Evolutionary conservation across 1,140 invertebrate species (phyloP), one percentile per base, ranked within the genome.

Genomic region (Bombus sylvicola): DNA sequence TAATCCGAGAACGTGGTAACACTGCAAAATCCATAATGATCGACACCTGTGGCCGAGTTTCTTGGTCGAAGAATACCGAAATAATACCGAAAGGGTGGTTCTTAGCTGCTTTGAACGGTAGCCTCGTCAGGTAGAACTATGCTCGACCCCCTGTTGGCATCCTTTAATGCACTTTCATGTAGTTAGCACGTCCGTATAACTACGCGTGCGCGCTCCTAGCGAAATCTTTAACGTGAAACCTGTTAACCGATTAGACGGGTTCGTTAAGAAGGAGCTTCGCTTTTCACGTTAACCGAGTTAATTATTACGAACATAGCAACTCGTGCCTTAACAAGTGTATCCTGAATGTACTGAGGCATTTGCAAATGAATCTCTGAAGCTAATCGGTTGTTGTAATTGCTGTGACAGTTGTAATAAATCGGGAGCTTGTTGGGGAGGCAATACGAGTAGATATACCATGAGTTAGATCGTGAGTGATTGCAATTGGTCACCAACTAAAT

Each of bases 31-130:
- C 87, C 85, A 39, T 25, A 83, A 85, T 43, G 81, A 83, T 87
- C 83, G 85, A 84, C 88, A 91, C 89, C 83, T 89, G 73, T 83
- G 71, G 77, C 81, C 82, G 82, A 57, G 59, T 86, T 89, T 88
- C 79, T 41, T 31, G 39, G 43, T 3, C 1, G 68, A 25, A 41
- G 13, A 62, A 59, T 37, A 39, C 78, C n/a, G 53, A 83, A 43
- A 69, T 85, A 88, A 89, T 89, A 39, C 86, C 31, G 57, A 72
- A 85, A 87, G 88, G 82, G 47, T 84, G 43, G 1, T 75, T 71
- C 73, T 89, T 72, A 88, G 43, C 57, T 39, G 41, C n/a, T 43
- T 75, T 15, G 13, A 75, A 57, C 31, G 22, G 39, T 57, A 31
- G 15, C 79, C 9, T 28, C 34, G 81, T 88, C 83, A 86, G 81